Percentiles rank a stretch among this genome's conserved stretches.
These are phyloP conservation scores for Tetragnatha versicolor DNA, from an alignment of 1,140 invertebrate species.

Conservation along the genomic window DNA sequence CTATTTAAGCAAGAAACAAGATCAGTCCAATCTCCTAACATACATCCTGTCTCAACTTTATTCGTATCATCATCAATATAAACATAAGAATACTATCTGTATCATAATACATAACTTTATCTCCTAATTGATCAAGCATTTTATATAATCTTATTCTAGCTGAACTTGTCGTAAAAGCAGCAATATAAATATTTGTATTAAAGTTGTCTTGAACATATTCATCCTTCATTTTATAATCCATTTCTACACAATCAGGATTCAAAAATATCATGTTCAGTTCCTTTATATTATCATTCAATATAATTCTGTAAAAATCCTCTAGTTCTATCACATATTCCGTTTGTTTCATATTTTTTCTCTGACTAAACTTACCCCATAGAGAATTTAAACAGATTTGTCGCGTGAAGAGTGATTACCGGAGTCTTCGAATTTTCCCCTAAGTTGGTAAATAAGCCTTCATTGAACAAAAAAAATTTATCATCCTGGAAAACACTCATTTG, in stretches of 20 bases:
- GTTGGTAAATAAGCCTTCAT: too few relatives aligned
- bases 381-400: conserved; percentile 13
- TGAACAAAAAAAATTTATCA: too few relatives aligned
- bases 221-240: conserved; percentile 19
- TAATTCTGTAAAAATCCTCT: conserved; percentile 4
- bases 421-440: too few relatives aligned
- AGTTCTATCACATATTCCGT: not conserved
- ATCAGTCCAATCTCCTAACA: conserved; percentile 2
- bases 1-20: too few relatives aligned
- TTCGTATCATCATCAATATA: conserved; percentile 16
- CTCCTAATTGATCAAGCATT: conserved; percentile 12
- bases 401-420: too few relatives aligned
- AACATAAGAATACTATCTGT: conserved; percentile 14
- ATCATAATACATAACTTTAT: conserved; percentile 28
- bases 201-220: conserved; percentile 9
- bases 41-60: not conserved
- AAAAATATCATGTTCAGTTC: conserved; percentile 18
- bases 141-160: conserved; percentile 19
- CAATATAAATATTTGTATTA: conserved; percentile 25
- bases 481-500: too few relatives aligned
- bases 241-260: conserved; percentile 29
- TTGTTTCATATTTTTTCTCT: conserved; percentile 25
- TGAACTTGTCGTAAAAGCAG: conserved; percentile 19
- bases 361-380: conserved; percentile 21
- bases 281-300: conserved; percentile 20